phyloP scores from a whole-genome alignment of 2,113 vertebrate species.

The Pituophis catenifer region DNA sequence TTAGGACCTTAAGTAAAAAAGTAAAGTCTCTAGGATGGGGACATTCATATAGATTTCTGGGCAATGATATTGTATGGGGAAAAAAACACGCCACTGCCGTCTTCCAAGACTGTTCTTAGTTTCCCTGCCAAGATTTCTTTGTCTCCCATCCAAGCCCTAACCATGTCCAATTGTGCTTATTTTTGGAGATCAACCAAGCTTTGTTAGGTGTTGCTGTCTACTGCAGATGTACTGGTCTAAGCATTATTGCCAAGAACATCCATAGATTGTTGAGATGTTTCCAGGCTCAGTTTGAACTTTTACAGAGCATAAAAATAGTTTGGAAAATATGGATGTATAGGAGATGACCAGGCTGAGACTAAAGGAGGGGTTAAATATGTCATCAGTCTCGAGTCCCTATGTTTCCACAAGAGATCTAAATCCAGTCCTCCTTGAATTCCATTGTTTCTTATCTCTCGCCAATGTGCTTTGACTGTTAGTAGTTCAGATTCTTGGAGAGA shows the following conservation, averaged over 20 bases:
- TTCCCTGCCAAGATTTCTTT: neutral
- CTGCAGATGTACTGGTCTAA: neutral
- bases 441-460: neutral
- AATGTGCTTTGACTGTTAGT: neutral
- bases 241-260: neutral
- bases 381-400: neutral
- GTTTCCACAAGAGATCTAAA: neutral
- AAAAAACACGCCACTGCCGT: neutral
- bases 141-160: neutral
- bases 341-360: neutral
- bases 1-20: neutral
- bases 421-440: neutral
- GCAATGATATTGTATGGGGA: neutral
- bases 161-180: neutral
- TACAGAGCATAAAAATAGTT: neutral
- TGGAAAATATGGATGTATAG: neutral
- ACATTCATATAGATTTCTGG: neutral
- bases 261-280: no score
- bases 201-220: neutral
- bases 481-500: neutral
- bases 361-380: neutral
- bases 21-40: neutral
- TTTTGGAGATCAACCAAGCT: neutral
- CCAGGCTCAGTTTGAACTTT: neutral
- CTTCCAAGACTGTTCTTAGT: neutral